phyloP scores from a whole-genome alignment of 2,888 invertebrate genomes.

The Cryptosula pallasiana region DNA sequence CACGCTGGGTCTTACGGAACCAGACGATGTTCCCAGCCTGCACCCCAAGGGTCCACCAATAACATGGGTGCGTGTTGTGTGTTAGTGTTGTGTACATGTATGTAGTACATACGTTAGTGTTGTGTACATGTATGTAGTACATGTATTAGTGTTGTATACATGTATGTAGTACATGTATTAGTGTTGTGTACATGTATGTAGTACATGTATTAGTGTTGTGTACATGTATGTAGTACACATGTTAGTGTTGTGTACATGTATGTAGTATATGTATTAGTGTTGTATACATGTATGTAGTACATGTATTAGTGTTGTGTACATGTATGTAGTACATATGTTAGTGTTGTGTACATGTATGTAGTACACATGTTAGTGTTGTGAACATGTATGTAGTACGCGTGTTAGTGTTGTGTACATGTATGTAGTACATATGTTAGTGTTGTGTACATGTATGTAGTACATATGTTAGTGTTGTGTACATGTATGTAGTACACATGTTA shows the following conservation, averaged over 20 bases:
- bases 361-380: too few species aligned
- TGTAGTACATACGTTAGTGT: too few species aligned
- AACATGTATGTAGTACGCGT: slow-evolving; percentile 71
- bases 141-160: not conserved
- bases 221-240: too few species aligned
- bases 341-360: not conserved
- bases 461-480: not conserved
- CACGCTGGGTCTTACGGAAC: slow-evolving; percentile 78
- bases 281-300: too few species aligned
- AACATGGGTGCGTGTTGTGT: slow-evolving; percentile 71
- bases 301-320: too few species aligned
- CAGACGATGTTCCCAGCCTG: slow-evolving; percentile 78
- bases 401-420: not conserved
- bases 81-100: not conserved
- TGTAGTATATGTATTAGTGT: slow-evolving; percentile 47
- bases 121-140: too few species aligned
- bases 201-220: too few species aligned
- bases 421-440: too few species aligned
- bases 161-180: too few species aligned
- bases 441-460: too few species aligned
- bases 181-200: not conserved
- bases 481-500: too few species aligned
- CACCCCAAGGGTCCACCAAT: slow-evolving; percentile 90
- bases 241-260: slow-evolving; percentile 74
- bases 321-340: too few species aligned